Conservation (phyloP, 2,888 invertebrate species). For the Cantharis rufa region DNA sequence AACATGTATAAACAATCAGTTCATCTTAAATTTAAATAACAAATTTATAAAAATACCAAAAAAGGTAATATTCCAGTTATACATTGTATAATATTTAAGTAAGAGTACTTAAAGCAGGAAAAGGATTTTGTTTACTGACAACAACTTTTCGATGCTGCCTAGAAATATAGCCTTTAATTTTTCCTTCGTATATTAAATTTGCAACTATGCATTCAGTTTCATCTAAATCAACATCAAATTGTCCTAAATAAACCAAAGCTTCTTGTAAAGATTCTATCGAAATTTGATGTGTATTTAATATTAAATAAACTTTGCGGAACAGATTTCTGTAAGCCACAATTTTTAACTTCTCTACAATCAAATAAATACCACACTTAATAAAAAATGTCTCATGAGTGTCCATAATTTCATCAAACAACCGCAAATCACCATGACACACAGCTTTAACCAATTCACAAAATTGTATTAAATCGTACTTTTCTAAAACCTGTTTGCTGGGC, state of each 20-base stretch:
- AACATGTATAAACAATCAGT: not conserved
- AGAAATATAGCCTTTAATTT: conserved; percentile 98
- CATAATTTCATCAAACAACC: conserved; percentile 81
- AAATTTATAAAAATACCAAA: not conserved
- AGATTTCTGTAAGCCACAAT: conserved; percentile 94
- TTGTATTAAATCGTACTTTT: conserved; percentile 88
- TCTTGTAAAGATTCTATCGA: conserved; percentile 82
- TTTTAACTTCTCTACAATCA: conserved; percentile 95
- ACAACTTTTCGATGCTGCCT: conserved; percentile 96
- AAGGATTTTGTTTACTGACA: conserved; percentile 95
- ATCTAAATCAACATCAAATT: conserved; percentile 86
- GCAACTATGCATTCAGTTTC: conserved; percentile 96
- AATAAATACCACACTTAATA: conserved; percentile 94
- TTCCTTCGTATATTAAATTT: conserved; percentile 94
- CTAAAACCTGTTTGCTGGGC: conserved; percentile 79
- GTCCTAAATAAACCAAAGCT: conserved; percentile 80
- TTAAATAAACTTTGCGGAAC: conserved; percentile 87
- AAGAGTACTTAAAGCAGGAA: conserved; percentile 78
- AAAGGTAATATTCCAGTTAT: no score
- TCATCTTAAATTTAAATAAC: not conserved
- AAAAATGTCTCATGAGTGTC: conserved; percentile 88
- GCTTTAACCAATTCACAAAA: conserved; percentile 89
- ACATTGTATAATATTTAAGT: not conserved
- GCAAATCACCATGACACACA: conserved; percentile 87
- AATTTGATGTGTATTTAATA: conserved; percentile 82